Evolutionary conservation across 2,888 invertebrate genomes (phyloP), one percentile per base, ranked within the genome.

Genomic region (Pollenia labialis): DNA sequence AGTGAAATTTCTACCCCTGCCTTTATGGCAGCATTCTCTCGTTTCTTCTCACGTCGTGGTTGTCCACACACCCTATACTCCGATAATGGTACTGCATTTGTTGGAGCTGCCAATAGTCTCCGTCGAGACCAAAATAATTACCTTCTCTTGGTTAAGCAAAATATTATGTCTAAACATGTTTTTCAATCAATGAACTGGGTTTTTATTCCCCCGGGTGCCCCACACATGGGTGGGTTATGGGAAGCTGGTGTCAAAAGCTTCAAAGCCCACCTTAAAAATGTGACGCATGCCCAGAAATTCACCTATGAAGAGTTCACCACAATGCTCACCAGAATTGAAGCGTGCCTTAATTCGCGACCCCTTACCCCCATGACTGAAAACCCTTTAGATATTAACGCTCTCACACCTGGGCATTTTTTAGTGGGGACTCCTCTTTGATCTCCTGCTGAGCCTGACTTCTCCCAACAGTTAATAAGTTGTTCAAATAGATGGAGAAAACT

Each of bases 121-220:
- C 18, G 14, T 9, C 12, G 14, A 1, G 60, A 62, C 42, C 14
- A 16, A 7, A 42, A 14, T 42, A 62, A 4, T 62, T 42, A 9
- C 16, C 42, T 10, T 1, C 16, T 6, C 16, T 40, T 9, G 23
- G 3, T 62, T 10, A 14, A n/a, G n/a, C n/a, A 62, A 4, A 16
- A 16, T 4, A 8, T 42, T 9, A n/a, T 40, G 8, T 16, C 7
- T 6, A n/a, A 42, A 16, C 7, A 62, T 14, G 42, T n/a, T n/a
- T 60, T 40, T n/a, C 9, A n/a, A 14, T 16, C 60, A 4, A 14
- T 66, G 9, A n/a, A 48, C 12, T 66, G 66, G 66, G 48, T 10
- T 18, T 80, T 80, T 14, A 80, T 80, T 1, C 80, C 80, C 2
- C 80, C 80, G 16, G 80, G 71, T 12, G 72, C 54, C 6, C 71